These are phyloP conservation scores for Myopa tessellatipennis DNA, from an alignment of 2,888 invertebrate species.

Conservation along the genomic window DNA sequence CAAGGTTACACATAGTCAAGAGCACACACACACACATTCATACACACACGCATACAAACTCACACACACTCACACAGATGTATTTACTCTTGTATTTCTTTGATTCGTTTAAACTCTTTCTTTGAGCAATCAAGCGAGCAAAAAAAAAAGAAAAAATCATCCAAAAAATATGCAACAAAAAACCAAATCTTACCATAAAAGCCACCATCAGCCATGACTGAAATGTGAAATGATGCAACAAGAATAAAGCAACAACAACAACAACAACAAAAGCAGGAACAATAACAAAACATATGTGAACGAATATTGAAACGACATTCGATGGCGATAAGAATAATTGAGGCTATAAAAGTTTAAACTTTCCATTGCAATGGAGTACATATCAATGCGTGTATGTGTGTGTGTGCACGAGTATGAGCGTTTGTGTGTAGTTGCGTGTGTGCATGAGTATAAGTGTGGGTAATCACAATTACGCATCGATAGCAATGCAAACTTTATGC, in stretches of 20 bases:
- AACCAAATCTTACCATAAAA: not conserved
- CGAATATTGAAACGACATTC: constrained; percentile 61
- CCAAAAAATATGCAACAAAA: no score
- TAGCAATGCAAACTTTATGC: constrained; percentile 46
- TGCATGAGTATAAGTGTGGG: constrained; percentile 40
- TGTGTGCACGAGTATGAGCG: constrained; percentile 39
- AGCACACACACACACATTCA: no score
- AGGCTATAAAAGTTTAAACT: constrained; percentile 63
- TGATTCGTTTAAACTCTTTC: no score
- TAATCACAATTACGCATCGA: constrained; percentile 44
- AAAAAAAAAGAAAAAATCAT: no score
- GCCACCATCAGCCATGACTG: not conserved
- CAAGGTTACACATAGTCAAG: no score
- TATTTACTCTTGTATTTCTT: no score
- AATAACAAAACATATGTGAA: constrained; percentile 50
- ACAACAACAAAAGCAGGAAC: constrained; percentile 1
- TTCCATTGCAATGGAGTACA: constrained; percentile 22
- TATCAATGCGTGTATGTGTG: not conserved
- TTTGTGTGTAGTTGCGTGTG: constrained; percentile 47
- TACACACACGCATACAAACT: no score
- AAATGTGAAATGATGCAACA: constrained; percentile 6
- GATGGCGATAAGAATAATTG: constrained; percentile 66
- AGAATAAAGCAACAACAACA: not conserved
- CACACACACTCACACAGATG: no score
- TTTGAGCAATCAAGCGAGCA: no score